phyloP scores from a whole-genome alignment of 2,797 vertebrate species.

The Loris lydekkerianus region DNA sequence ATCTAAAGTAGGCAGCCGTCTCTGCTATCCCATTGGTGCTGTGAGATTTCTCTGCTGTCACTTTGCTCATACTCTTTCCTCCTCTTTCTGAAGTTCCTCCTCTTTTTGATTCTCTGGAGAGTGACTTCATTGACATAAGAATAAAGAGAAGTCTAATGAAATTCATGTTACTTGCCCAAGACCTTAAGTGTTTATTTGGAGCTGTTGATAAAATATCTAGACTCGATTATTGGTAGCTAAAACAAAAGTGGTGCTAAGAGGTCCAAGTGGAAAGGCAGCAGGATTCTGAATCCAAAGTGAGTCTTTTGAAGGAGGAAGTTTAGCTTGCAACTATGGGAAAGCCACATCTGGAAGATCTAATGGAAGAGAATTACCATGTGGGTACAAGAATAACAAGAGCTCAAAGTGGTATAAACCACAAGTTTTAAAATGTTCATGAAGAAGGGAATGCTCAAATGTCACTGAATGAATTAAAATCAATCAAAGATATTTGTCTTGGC shows the following conservation, averaged over 20 bases:
- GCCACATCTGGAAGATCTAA: not conserved
- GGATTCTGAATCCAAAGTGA: not conserved
- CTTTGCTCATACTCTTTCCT: not conserved
- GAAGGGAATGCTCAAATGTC: not conserved
- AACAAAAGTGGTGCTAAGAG: not conserved
- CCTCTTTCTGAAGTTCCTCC: not conserved
- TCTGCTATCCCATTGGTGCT: not conserved
- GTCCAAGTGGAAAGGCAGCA: not conserved
- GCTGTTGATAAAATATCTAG: not conserved
- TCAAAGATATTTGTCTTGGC: not conserved
- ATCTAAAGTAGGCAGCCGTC: not conserved
- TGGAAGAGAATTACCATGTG: not conserved
- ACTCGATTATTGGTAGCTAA: not conserved
- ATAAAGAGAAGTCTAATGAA: not conserved
- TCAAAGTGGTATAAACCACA: not conserved
- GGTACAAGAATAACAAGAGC: not conserved
- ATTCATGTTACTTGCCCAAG: constrained; percentile 23
- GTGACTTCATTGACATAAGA: constrained; percentile 4
- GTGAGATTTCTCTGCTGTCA: not conserved
- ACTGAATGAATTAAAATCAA: not conserved
- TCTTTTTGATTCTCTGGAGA: not conserved
- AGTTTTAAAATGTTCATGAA: not conserved
- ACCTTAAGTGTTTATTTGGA: not conserved
- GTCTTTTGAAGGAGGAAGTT: constrained; percentile 11
- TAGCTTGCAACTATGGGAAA: not conserved